phyloP scores from a whole-genome alignment of 2,797 vertebrate species.

The Hemibagrus guttatus region DNA sequence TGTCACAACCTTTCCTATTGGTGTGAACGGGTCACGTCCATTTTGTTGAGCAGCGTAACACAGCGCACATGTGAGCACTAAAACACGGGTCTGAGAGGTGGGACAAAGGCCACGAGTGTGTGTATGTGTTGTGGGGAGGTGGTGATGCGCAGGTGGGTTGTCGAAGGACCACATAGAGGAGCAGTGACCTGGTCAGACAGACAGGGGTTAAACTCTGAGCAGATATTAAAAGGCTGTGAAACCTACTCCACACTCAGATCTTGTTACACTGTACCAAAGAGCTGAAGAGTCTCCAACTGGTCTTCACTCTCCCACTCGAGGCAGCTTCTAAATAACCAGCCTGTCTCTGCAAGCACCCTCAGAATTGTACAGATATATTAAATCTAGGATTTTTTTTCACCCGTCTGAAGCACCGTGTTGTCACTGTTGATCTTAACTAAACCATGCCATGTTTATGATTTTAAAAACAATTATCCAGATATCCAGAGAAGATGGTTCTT shows the following conservation, averaged over 20 bases:
- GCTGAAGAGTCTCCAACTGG: conserved; percentile 21
- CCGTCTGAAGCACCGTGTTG: too few species aligned
- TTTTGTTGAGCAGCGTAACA: neutral
- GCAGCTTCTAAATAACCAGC: neutral
- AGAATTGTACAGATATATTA: neutral
- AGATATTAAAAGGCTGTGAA: conserved; percentile 55
- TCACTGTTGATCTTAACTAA: neutral
- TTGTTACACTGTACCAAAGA: conserved; percentile 46
- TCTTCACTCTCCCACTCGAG: conserved; percentile 12
- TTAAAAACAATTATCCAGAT: neutral
- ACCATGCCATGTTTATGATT: neutral
- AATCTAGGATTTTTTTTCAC: too few species aligned
- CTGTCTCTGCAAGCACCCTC: neutral
- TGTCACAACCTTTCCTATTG: neutral
- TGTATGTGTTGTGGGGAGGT: conserved; percentile 34
- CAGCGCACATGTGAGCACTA: conserved; percentile 16
- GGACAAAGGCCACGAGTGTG: conserved; percentile 37
- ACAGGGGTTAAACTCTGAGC: conserved; percentile 51
- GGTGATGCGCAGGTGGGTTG: neutral
- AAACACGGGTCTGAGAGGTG: conserved; percentile 24
- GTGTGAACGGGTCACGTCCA: neutral
- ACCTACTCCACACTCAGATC: conserved; percentile 37
- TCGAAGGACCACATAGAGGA: conserved; percentile 29
- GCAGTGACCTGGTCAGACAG: conserved; percentile 41
- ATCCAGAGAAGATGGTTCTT: neutral